Evolutionary conservation across 2,888 invertebrate species (phyloP).

Genomic region (Nomada fabriciana): DNA sequence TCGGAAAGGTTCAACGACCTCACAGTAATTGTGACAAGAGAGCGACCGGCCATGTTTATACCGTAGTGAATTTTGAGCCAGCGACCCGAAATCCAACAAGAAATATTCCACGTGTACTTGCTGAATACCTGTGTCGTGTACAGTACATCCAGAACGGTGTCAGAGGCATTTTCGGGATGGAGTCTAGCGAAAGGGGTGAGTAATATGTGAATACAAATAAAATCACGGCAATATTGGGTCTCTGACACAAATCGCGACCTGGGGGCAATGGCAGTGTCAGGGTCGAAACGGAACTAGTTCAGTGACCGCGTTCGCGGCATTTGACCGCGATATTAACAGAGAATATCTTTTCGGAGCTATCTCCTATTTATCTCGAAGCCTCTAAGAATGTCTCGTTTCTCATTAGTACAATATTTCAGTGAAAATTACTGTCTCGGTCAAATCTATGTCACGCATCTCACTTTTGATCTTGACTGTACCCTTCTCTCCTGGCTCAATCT

Average conservation of each 20-base stretch:
- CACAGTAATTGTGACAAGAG: slow-evolving; percentile 79
- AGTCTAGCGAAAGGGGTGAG: slow-evolving; percentile 83
- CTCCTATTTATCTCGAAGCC: background rate
- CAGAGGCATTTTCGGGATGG: slow-evolving; percentile 72
- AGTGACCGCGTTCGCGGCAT: slow-evolving; percentile 85
- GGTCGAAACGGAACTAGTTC: slow-evolving; percentile 87
- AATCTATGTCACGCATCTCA: slow-evolving; percentile 79
- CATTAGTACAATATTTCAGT: slow-evolving; percentile 22
- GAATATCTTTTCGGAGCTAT: slow-evolving; percentile 23
- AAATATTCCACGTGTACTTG: slow-evolving; percentile 69
- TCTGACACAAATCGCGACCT: slow-evolving; percentile 82
- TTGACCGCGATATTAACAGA: slow-evolving; percentile 45
- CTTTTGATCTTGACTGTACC: slow-evolving; percentile 79
- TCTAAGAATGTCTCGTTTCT: slow-evolving; percentile 3
- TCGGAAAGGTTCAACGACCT: slow-evolving; percentile 82
- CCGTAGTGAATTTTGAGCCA: slow-evolving; percentile 79
- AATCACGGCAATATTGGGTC: slow-evolving; percentile 77
- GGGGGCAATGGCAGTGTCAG: slow-evolving; percentile 88
- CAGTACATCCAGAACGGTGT: slow-evolving; percentile 58
- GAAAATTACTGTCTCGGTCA: slow-evolving; percentile 61
- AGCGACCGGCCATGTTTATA: slow-evolving; percentile 83
- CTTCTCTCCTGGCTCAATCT: slow-evolving; percentile 64
- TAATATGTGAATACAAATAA: slow-evolving; percentile 52
- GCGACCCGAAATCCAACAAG: slow-evolving; percentile 67
- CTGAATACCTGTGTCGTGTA: slow-evolving; percentile 50